Percentiles rank a stretch among this genome's conserved stretches.
These are phyloP conservation scores for Drosophila incognita DNA, from an alignment of 2,888 invertebrate genomes.

Conservation along the genomic window DNA sequence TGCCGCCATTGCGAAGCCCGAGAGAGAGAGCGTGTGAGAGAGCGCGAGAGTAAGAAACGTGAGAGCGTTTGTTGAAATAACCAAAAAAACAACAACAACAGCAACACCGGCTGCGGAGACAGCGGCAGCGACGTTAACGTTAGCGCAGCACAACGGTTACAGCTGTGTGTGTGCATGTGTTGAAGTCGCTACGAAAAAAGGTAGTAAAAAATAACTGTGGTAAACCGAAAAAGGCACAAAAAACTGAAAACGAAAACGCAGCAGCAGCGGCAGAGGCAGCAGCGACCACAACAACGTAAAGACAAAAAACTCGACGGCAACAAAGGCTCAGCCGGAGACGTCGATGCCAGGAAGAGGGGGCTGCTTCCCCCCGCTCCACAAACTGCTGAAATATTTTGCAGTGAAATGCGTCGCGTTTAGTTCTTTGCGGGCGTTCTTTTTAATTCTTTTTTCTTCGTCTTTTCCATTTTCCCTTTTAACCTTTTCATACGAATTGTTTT, in stretches of 20 bases:
- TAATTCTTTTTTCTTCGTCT: constrained; percentile 40
- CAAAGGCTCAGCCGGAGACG: constrained; percentile 62
- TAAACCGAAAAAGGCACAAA: constrained; percentile 81
- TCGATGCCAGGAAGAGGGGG: constrained; percentile 14
- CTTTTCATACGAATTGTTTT: constrained; percentile 3
- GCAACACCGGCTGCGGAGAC: constrained; percentile 61
- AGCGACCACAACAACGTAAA: constrained; percentile 65
- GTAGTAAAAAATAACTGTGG: constrained; percentile 82
- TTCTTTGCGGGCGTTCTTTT: constrained; percentile 61
- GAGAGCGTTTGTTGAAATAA: constrained; percentile 28
- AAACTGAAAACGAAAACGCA: constrained; percentile 79
- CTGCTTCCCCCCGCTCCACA: not conserved
- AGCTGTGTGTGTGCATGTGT: constrained; percentile 44
- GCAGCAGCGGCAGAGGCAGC: constrained; percentile 38
- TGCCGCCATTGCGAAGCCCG: constrained; percentile 70
- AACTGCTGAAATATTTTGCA: constrained; percentile 46
- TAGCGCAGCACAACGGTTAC: constrained; percentile 50
- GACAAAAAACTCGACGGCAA: constrained; percentile 60
- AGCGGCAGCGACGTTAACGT: constrained; percentile 60
- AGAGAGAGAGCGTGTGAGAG: constrained; percentile 16
- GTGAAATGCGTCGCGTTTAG: constrained; percentile 54
- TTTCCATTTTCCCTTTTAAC: constrained; percentile 12
- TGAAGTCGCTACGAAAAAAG: constrained; percentile 74
- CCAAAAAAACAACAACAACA: constrained; percentile 45
- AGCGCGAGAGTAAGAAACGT: constrained; percentile 31